phyloP scores from a whole-genome alignment of 1,140 invertebrate species.

The Drosophila bocki region DNA sequence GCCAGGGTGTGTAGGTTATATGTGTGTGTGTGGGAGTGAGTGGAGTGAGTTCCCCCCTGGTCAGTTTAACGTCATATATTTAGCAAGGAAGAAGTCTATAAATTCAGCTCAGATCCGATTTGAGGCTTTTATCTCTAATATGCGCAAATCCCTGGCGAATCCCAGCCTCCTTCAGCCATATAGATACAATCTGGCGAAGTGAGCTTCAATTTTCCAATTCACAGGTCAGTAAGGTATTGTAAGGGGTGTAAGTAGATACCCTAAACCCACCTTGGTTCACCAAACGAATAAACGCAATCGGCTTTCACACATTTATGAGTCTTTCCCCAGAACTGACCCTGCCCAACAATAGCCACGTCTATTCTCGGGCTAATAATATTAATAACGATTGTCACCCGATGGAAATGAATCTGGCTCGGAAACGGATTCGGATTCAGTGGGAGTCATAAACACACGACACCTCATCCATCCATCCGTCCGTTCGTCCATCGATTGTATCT shows the following conservation, averaged over 20 bases:
- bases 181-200: constrained; percentile 7
- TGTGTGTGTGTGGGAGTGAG: neutral
- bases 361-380: constrained; percentile 65
- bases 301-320: constrained; percentile 3
- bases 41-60: neutral
- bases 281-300: neutral
- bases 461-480: constrained; percentile 32
- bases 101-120: neutral
- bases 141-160: constrained; percentile 6
- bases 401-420: constrained; percentile 18
- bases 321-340: constrained; percentile 2
- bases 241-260: neutral
- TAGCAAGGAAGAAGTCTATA: neutral
- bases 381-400: constrained; percentile 70
- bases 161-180: neutral
- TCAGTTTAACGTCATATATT: constrained; percentile 14
- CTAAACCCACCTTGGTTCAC: constrained; percentile 16
- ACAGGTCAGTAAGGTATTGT: constrained; percentile 29
- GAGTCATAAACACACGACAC: constrained; percentile 70
- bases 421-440: constrained; percentile 48
- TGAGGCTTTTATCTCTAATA: constrained; percentile 14
- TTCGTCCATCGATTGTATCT: constrained; percentile 60
- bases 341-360: neutral
- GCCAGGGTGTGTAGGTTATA: too few species aligned
- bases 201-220: constrained; percentile 59